Base-by-base conservation (phyloP, 2,888 invertebrate species). In the Cactoblastis cactorum region DNA sequence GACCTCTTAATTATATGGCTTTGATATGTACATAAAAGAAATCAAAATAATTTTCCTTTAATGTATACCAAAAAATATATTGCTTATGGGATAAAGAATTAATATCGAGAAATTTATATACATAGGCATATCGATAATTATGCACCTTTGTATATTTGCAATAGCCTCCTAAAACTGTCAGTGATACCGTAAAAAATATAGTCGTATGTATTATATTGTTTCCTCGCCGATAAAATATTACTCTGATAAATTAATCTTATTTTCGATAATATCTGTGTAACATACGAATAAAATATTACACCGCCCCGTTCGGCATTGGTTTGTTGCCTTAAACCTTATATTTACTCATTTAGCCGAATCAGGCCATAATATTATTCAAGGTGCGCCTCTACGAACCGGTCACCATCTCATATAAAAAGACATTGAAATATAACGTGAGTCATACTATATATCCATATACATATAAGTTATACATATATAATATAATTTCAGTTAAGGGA, bases 291-390 rank as follows among this genome's bases (percentile, higher is more conserved):
- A 38, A 15, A 9, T 3, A 14, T 12, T 11, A 38, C n/a, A 38
- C 19, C 22, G 19, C 12, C 45, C 24, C n/a, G 32, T n/a, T n/a
- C 15, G 45, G 11, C 32, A 32, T 28, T 45, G 28, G 22, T 45
- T 43, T 43, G 24, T 28, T 43, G 43, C 28, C 12, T 39, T 43
- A 43, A 43, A 28, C 43, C 14, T 28, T 43, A 43, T 43, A 43
- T 43, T 43, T 43, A 43, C 41, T 41, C 24, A 41, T 41, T 41
- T 24, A 41, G 6, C 41, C 43, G 43, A 43, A 43, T 43, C 43
- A 28, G 43, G 28, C 43, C 43, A 43, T 43, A 43, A 43, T 43
- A 28, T 43, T 43, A 43, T 43, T 43, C 43, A 43, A 43, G 43
- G 43, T 28, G 43, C 43, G 43, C 39, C 39, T 19, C 38, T 28